Conservation (phyloP, 2,113 vertebrate species). For the Hemiprocne comata region DNA sequence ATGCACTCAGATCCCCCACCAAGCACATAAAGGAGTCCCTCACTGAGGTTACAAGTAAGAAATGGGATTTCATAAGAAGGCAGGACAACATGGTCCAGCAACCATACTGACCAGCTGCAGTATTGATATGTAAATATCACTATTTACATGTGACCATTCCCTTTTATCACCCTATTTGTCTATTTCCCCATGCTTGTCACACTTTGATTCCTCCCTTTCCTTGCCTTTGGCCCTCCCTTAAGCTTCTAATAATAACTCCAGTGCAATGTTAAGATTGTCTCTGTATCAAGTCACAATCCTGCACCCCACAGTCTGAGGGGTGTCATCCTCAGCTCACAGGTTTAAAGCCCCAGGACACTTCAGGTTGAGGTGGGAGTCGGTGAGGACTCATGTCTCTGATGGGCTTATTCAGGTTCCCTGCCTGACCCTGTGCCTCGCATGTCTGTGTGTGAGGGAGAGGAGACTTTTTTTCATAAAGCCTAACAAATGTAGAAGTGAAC, state of each 20-base stretch:
- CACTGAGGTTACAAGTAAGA: not conserved
- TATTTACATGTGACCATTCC: not conserved
- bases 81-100: not conserved
- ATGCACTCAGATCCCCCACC: not conserved
- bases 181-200: not conserved
- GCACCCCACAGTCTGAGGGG: not conserved
- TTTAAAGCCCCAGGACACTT: not conserved
- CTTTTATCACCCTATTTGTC: not conserved
- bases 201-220: not conserved
- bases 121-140: not conserved
- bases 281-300: not conserved
- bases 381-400: fast-evolving
- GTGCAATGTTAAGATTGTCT: not conserved
- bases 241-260: not conserved
- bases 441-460: not conserved
- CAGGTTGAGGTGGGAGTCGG: not conserved
- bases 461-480: not conserved
- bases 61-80: not conserved
- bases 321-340: not conserved
- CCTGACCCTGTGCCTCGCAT: not conserved
- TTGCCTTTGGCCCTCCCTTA: not conserved
- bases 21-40: not conserved
- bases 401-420: not conserved
- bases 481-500: not conserved
- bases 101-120: not conserved